Evolutionary conservation across 2,888 invertebrate genomes (phyloP).

Genomic region (Orthosia gothica): DNA sequence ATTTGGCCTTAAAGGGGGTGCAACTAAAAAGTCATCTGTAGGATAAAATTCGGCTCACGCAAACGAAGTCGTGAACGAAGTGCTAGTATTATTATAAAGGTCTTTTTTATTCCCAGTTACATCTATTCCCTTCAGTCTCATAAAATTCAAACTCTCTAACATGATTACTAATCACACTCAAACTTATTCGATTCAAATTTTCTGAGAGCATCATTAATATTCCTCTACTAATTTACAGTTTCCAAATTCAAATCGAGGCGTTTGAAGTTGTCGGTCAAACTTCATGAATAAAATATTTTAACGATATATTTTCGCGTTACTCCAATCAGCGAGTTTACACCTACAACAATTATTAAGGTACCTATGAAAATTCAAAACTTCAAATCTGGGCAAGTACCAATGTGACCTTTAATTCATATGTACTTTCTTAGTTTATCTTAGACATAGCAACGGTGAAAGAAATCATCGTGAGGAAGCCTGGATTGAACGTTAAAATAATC

Average conservation of each 20-base stretch:
- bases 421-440: too few species aligned
- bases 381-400: too few species aligned
- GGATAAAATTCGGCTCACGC: too few species aligned
- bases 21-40: too few species aligned
- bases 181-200: slow-evolving; percentile 44
- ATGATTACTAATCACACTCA: slow-evolving; percentile 31
- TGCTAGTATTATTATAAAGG: too few species aligned
- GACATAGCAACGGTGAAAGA: too few species aligned
- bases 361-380: slow-evolving; percentile 3
- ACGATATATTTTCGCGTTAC: slow-evolving; percentile 42
- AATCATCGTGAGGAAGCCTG: too few species aligned
- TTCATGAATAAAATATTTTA: slow-evolving; percentile 56
- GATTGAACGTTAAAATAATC: too few species aligned
- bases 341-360: slow-evolving; percentile 81
- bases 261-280: slow-evolving; percentile 56
- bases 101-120: background rate
- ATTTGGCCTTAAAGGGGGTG: background rate
- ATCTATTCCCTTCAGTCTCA: slow-evolving; percentile 7
- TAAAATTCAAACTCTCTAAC: slow-evolving; percentile 39
- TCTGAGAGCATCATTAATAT: slow-evolving; percentile 50
- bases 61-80: too few species aligned
- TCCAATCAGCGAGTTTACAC: slow-evolving; percentile 66
- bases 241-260: slow-evolving; percentile 53
- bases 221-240: slow-evolving; percentile 50
- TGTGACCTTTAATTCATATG: too few species aligned